Percentiles rank a stretch among this genome's conserved stretches.
These are phyloP conservation scores for Aporrectodea caliginosa DNA, from an alignment of 1,140 invertebrate genomes.

Conservation along the genomic window DNA sequence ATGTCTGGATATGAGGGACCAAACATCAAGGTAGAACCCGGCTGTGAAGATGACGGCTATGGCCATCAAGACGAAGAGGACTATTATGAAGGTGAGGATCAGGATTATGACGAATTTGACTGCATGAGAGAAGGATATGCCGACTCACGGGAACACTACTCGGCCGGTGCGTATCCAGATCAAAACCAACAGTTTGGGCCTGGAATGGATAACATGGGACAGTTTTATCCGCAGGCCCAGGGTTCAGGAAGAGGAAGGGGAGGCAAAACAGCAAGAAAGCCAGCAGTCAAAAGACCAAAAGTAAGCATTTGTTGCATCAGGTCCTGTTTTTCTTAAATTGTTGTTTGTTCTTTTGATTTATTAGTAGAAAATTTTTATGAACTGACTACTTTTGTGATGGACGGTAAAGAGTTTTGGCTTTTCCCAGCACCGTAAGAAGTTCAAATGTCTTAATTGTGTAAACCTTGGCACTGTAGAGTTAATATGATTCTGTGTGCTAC, in stretches of 20 bases:
- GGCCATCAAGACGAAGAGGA: neutral
- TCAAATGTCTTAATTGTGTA: too few relatives aligned
- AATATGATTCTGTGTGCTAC: too few relatives aligned
- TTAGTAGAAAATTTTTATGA: too few relatives aligned
- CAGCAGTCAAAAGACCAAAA: neutral
- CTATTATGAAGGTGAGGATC: neutral
- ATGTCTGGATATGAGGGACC: neutral
- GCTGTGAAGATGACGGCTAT: neutral
- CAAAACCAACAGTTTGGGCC: neutral
- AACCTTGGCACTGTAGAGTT: too few relatives aligned
- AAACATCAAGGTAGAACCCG: neutral
- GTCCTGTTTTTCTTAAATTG: too few relatives aligned
- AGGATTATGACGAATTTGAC: neutral
- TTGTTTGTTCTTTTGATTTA: too few relatives aligned
- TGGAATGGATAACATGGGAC: neutral
- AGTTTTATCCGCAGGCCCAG: neutral
- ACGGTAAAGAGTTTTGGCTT: too few relatives aligned
- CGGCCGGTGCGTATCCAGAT: neutral
- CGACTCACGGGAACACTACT: neutral
- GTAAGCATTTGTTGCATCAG: too few relatives aligned
- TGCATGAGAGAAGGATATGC: neutral
- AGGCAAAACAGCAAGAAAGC: neutral
- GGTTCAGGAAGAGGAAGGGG: neutral
- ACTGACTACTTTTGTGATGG: too few relatives aligned
- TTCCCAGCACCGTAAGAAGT: too few relatives aligned